These are phyloP conservation scores for Pimpla rufipes DNA, from an alignment of 2,888 invertebrate genomes.

Conservation along the genomic window DNA sequence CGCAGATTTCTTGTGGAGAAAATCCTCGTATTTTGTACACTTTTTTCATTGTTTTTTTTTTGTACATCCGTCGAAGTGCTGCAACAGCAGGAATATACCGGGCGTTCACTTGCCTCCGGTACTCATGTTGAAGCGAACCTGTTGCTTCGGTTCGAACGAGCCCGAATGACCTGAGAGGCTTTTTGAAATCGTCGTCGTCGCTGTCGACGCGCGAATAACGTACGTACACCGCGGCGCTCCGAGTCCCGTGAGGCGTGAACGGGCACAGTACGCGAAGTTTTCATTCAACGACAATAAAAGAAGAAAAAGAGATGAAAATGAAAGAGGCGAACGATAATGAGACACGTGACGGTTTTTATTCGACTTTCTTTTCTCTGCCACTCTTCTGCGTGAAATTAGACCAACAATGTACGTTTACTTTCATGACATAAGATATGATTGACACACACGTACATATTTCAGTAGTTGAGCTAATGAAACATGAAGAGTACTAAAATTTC, in stretches of 20 bases:
- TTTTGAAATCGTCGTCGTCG: constrained; percentile 38
- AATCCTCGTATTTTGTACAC: background rate
- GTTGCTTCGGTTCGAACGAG: constrained; percentile 45
- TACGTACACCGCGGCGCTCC: background rate
- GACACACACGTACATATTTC: background rate
- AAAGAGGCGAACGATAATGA: constrained; percentile 23
- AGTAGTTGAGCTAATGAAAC: too few species aligned
- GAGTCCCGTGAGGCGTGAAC: constrained; percentile 31
- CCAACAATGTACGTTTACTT: background rate
- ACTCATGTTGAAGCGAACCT: constrained; percentile 33
- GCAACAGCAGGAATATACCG: constrained; percentile 27
- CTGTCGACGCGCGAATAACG: constrained; percentile 18
- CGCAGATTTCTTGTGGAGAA: constrained; percentile 10
- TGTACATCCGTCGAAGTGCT: background rate
- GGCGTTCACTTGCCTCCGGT: background rate
- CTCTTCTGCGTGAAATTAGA: constrained; percentile 1
- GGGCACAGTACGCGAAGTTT: constrained; percentile 22
- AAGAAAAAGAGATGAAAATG: constrained; percentile 3
- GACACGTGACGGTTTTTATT: constrained; percentile 15
- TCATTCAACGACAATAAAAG: constrained; percentile 21
- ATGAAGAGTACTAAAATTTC: too few species aligned
- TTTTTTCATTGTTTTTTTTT: background rate
- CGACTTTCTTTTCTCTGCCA: background rate
- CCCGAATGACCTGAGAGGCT: constrained; percentile 42
- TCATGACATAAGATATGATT: background rate